Base-by-base conservation (phyloP, 2,113 vertebrate species). In the Callopanchax toddi region DNA sequence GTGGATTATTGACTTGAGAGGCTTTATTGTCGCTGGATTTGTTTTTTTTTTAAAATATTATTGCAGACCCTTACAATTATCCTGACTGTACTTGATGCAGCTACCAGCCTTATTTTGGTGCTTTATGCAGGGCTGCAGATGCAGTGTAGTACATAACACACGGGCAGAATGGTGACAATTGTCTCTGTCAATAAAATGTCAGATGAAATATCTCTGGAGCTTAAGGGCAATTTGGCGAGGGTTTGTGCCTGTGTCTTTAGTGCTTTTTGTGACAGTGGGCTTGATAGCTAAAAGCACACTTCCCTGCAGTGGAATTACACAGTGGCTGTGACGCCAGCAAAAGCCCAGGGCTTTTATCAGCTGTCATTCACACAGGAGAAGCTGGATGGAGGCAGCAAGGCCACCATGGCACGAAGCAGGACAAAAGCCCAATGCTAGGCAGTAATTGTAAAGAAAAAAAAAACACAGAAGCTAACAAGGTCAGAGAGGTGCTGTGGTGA, bases 1-100 rank as follows among this genome's bases (percentile, higher is more conserved):
- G 61, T 60, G 76, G 80, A 87, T 92, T 92, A 92, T 91, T 89
- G 87, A 90, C 85, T 87, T 81, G 64, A 86, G 79, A 90, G 84
- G 48, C 67, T 79, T 81, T 74, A 74, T 82, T 85, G 81, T 90
- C 87, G 74, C 79, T 82, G 56, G 62, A 69, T 90, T 85, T 81
- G 77, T 87, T 52, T 63, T 20, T 13, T 23, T 60, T 36, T 83
- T 80, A 84, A 91, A 89, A 86, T 91, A 88, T 93, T 91, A 94
- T 92, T 88, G 89, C 83, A 58, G 86, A 76, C 83, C 79, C 88
- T 92, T 87, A 67, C 92, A 84, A 88, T 90, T 87, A 74, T 62
- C 67, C 60, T 60, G 73, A 60, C 67, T 66, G 68, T 61, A 59
- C 78, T 75, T 71, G 73, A 84, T 72, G 68, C 76, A 67, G 71